Evolutionary conservation across 2,888 invertebrate species (phyloP).

Genomic region (Troides helena): DNA sequence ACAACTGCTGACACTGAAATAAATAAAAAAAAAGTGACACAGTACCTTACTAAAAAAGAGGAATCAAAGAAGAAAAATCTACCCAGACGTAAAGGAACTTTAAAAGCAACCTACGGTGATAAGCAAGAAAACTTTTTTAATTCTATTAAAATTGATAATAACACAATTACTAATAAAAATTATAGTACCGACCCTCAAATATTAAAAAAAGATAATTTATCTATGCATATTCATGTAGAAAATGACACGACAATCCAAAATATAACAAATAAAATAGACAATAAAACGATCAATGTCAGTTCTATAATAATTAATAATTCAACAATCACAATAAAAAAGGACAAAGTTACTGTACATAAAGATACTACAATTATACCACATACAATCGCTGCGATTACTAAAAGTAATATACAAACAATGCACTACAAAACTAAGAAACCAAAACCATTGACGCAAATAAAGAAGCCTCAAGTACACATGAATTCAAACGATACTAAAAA

Average conservation of each 20-base stretch:
- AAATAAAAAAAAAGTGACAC: conserved; percentile 58
- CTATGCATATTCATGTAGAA: not conserved
- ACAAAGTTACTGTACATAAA: conserved; percentile 29
- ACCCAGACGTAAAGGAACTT: conserved; percentile 70
- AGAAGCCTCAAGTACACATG: conserved; percentile 50
- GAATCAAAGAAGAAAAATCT: conserved; percentile 62
- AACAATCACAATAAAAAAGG: not conserved
- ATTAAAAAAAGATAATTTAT: conserved; percentile 6
- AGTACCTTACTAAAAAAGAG: conserved; percentile 53
- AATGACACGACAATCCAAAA: conserved; percentile 11
- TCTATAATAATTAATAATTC: conserved; percentile 9
- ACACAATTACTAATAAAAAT: conserved; percentile 34
- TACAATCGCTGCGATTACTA: conserved; percentile 65
- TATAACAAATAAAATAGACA: not conserved
- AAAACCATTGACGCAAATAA: conserved; percentile 62
- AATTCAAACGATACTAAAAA: conserved; percentile 42
- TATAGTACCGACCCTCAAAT: conserved; percentile 8
- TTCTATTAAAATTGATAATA: conserved; percentile 37
- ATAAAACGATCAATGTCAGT: not conserved
- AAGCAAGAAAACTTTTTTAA: conserved; percentile 66
- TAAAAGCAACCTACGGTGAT: conserved; percentile 76
- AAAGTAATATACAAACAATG: conserved; percentile 65
- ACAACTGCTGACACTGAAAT: conserved; percentile 56
- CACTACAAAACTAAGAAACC: conserved; percentile 71
- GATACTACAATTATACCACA: conserved; percentile 47